phyloP scores from a whole-genome alignment of 2,888 invertebrate genomes.

The Bimastos eiseni region DNA sequence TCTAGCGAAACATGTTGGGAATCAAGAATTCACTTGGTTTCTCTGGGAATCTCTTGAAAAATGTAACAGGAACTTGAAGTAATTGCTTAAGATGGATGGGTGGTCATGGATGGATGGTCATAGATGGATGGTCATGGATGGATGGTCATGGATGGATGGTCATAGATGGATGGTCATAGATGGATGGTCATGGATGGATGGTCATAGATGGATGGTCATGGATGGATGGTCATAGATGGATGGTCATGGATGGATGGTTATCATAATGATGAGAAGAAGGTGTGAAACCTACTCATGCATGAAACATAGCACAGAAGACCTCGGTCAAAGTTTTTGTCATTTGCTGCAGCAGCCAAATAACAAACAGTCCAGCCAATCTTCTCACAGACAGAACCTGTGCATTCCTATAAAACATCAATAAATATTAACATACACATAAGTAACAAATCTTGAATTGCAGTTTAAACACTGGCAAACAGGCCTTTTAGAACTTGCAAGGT shows the following conservation, averaged over 20 bases:
- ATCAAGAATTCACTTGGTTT: not conserved
- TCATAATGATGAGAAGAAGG: not conserved
- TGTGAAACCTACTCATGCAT: constrained; percentile 66
- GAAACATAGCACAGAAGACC: constrained; percentile 85
- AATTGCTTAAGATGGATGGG: too few relatives aligned
- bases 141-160: not conserved
- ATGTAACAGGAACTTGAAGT: too few relatives aligned
- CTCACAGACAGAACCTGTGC: constrained; percentile 91
- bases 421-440: not conserved
- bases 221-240: not conserved
- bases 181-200: not conserved
- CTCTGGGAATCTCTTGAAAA: too few relatives aligned
- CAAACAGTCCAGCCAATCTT: constrained; percentile 93
- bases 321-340: constrained; percentile 37
- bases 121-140: not conserved
- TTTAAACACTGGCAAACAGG: not conserved
- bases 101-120: not conserved
- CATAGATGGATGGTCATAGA: not conserved
- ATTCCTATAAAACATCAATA: constrained; percentile 67
- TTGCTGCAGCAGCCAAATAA: constrained; percentile 65
- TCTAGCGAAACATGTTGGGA: too few relatives aligned
- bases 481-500: not conserved
- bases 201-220: not conserved
- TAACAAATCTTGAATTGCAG: not conserved
- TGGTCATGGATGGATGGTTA: not conserved